Base-by-base conservation (phyloP, 2,888 invertebrate species). In the Thera britannica region DNA sequence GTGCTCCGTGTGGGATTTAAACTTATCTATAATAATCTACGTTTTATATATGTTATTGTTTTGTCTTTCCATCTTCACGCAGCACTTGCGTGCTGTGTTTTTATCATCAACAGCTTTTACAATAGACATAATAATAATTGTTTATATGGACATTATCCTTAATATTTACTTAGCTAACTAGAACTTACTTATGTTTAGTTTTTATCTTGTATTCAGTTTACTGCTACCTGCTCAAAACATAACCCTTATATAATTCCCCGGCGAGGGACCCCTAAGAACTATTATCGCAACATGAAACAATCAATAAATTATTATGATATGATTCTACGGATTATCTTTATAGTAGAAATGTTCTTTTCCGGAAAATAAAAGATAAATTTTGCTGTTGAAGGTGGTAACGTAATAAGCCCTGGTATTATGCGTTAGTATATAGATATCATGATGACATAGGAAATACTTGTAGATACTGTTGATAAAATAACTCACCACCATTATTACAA, bases 391-490 rank as follows among this genome's bases (percentile, higher is more conserved):
- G 8, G 8, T 34, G 9, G 34, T 34, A 52, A 9, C 52, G 2
- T 9, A 8, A 34, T 52, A 3, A 5, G 7, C 34, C 34, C 34
- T 8, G 34, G 52, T 52, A 34, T 34, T 34, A 52, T 52, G 34
- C 52, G 23, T 34, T 52, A 52, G 34, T 3, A 52, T 34, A 52
- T 51, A 51, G 11, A 23, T 41, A 56, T 41, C 35, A 62, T 56
- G 46, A 58, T 38, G 34, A 67, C 48, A 67, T 58, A 56, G 71
- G 57, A 63, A 61, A 65, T 58, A 65, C 60, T 46, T 51, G 41
- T 55, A 63, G 67, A 51, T 72, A 63, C 44, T 62, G 57, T 56
- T 48, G 73, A 73, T 73, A 73, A 73, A 71, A 73, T 70, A 66
- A 41, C 3, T 61, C 8, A 44, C 44, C 41, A 68, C 62, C 9